These are phyloP conservation scores for Dendrolimus pini DNA, from an alignment of 2,888 invertebrate species.

Conservation along the genomic window DNA sequence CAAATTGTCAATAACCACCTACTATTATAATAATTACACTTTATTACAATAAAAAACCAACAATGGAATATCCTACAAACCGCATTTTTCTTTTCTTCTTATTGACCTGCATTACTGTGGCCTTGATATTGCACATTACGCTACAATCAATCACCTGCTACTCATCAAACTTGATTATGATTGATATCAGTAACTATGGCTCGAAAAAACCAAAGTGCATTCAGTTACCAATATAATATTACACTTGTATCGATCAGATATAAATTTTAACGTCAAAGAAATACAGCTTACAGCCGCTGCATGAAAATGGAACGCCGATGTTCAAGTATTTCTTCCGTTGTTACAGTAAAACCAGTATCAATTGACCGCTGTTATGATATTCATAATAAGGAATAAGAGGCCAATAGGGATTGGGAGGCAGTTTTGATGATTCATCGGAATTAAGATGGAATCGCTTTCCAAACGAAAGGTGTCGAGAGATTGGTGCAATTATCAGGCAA, in stretches of 20 bases:
- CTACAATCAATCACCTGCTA: slow-evolving; percentile 40
- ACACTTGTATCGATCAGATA: slow-evolving; percentile 9
- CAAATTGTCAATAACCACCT: slow-evolving; percentile 20
- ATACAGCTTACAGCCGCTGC: slow-evolving; percentile 15
- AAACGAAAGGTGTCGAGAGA: slow-evolving; percentile 71
- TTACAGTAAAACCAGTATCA: slow-evolving; percentile 1
- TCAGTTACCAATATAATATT: background rate
- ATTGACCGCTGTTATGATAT: background rate
- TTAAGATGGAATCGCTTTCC: slow-evolving; percentile 67
- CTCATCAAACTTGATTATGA: slow-evolving; percentile 22
- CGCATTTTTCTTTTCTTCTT: slow-evolving; percentile 37
- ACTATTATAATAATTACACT: slow-evolving; percentile 20
- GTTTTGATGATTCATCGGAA: slow-evolving; percentile 51
- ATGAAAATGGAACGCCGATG: slow-evolving; percentile 13
- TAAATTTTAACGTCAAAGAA: slow-evolving; percentile 13
- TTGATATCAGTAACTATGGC: slow-evolving; percentile 30
- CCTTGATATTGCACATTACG: slow-evolving; percentile 62
- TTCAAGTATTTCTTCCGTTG: slow-evolving; percentile 14
- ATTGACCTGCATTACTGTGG: slow-evolving; percentile 40
- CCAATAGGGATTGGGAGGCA: slow-evolving; percentile 12
- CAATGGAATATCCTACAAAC: slow-evolving; percentile 36
- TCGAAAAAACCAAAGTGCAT: slow-evolving; percentile 1
- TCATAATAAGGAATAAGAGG: slow-evolving; percentile 1
- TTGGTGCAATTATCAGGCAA: slow-evolving; percentile 61
- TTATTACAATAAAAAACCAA: slow-evolving; percentile 24